Evolutionary conservation across 1,140 invertebrate genomes (phyloP), one percentile per base, ranked within the genome.

Genomic region (Epicauta chinensis): DNA sequence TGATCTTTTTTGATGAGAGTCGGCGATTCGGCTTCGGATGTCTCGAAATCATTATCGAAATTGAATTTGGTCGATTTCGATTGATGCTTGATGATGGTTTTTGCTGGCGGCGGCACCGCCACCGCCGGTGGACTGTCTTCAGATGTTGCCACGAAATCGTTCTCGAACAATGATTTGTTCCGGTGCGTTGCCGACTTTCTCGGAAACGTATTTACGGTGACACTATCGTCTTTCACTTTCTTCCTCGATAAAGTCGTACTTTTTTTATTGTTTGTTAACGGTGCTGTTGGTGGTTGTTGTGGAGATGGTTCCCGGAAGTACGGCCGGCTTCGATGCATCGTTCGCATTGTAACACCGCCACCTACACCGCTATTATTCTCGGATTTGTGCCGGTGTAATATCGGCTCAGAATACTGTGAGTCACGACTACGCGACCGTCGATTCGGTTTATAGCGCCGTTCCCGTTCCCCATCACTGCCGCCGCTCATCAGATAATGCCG

Each of bases 151-250:
- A 76, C 75, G 57, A 85, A 86, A 59, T 86, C 82, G 60, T 85
- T 83, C 62, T 86, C 84, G 65, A 87, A 87, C 0, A 81, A 77
- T 12, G 81, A 81, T 9, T 75, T 75, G 35, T 44, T 71, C 65
- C 11, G 61, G 31, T 39, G 73, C 2, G 34, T 53, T 29, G 56
- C 43, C 0, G 50, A 41, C 53, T 68, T 69, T 35, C 65, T 55
- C n/a, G 61, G 60, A 49, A 64, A 61, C 7, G 63, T 66, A 38
- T 52, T 60, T 3, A 53, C 51, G 10, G 40, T 40, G 23, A 1
- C 4, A 23, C 2, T n/a, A n/a, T 23, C 23, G 7, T 23, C 23
- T 23, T 23, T 23, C 23, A 23, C 4, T 23, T 23, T 23, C 15
- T 49, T 56, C 16, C 43, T 53, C 11, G 46, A 14, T 16, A 63